Evolutionary conservation across 2,888 invertebrate genomes (phyloP).

Genomic region (Ferrisia virgata): DNA sequence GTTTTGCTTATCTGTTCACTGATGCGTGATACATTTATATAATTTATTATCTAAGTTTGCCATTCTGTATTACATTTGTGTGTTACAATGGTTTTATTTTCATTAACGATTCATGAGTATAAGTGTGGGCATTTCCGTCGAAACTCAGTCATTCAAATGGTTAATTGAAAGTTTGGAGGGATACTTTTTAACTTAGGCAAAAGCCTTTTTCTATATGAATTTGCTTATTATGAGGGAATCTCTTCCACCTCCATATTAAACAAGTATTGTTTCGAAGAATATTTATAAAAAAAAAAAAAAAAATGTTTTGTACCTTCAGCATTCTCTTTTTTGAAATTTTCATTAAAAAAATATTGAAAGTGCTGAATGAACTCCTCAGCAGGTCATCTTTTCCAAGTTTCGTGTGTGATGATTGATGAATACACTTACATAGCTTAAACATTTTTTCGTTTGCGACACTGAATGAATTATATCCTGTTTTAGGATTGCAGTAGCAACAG

Average conservation of each 20-base stretch:
- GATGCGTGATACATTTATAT: not conserved
- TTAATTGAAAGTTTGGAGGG: not conserved
- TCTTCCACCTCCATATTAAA: too few species aligned
- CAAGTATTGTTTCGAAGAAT: too few species aligned
- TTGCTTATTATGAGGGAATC: not conserved
- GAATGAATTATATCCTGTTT: not conserved
- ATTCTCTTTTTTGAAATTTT: too few species aligned
- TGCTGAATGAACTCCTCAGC: too few species aligned
- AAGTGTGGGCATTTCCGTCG: not conserved
- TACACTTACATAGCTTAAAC: not conserved
- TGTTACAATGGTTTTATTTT: not conserved
- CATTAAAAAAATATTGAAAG: too few species aligned
- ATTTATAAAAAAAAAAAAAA: too few species aligned
- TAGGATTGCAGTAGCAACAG: conserved; percentile 37
- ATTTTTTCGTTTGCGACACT: not conserved
- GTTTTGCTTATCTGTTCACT: not conserved
- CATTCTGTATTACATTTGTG: not conserved
- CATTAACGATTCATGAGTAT: not conserved
- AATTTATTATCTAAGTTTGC: not conserved
- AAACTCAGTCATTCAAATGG: not conserved
- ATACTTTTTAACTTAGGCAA: not conserved
- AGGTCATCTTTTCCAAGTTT: too few species aligned
- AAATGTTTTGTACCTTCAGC: too few species aligned
- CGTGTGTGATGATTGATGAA: too few species aligned
- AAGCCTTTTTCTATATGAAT: not conserved